These are phyloP conservation scores for Grallaria varia DNA, from an alignment of 2,113 vertebrate species.

Conservation along the genomic window DNA sequence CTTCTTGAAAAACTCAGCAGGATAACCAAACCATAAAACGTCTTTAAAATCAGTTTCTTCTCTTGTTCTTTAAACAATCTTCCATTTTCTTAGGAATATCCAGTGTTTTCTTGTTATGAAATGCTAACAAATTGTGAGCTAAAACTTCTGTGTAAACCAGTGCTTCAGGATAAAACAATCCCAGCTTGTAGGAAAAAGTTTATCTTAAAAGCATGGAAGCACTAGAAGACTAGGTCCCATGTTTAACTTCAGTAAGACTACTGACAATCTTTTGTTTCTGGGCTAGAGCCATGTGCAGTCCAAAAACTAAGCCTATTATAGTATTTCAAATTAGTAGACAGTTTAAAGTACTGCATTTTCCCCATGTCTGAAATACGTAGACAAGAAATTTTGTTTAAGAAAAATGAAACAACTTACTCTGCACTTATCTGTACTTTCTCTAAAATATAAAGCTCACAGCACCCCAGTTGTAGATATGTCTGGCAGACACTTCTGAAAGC, in stretches of 20 bases:
- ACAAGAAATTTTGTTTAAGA: background rate
- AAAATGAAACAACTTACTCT: background rate
- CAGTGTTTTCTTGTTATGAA: background rate
- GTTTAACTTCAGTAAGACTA: background rate
- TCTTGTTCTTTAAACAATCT: background rate
- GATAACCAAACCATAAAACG: background rate
- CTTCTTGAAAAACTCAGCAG: background rate
- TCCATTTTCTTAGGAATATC: background rate
- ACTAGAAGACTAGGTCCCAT: background rate
- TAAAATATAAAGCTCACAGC: background rate
- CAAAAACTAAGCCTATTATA: background rate
- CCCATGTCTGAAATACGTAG: background rate
- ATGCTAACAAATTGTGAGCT: background rate
- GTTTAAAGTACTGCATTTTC: background rate
- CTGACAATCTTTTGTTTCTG: background rate
- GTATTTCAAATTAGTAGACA: background rate
- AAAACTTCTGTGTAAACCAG: background rate
- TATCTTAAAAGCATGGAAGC: background rate
- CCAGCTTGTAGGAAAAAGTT: background rate
- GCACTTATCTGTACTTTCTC: background rate
- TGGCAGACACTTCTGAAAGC: background rate
- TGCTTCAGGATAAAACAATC: background rate
- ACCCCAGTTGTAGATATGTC: accelerated
- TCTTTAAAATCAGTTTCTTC: background rate
- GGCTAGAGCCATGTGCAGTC: background rate